Percentiles rank a stretch among this genome's conserved stretches.
These are phyloP conservation scores for Sebastes elongatus DNA, from an alignment of 2,797 vertebrate species.

Conservation along the genomic window DNA sequence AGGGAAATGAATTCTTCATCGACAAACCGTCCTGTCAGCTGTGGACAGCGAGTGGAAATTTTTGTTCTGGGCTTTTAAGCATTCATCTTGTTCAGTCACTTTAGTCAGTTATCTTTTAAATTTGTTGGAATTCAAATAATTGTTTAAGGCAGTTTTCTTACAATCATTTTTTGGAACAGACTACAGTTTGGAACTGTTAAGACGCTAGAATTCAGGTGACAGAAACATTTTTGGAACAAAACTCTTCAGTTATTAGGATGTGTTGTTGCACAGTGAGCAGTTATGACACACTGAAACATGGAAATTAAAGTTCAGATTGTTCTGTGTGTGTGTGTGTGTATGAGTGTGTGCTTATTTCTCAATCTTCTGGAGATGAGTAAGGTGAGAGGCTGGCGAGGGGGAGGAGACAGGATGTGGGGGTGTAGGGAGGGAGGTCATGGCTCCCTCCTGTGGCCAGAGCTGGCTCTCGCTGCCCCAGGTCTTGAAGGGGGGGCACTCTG, in stretches of 20 bases:
- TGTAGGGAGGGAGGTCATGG: slow-evolving; percentile 14
- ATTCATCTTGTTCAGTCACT: slow-evolving; percentile 7
- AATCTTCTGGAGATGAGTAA: slow-evolving; percentile 59
- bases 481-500: slow-evolving; percentile 45
- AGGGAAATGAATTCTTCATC: slow-evolving; percentile 19
- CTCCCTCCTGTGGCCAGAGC: slow-evolving; percentile 63
- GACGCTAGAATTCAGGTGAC: background rate
- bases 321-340: background rate
- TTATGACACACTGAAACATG: slow-evolving; percentile 18
- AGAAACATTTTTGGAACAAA: slow-evolving; percentile 40
- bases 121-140: slow-evolving; percentile 7
- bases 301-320: slow-evolving; percentile 52
- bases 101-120: slow-evolving; percentile 4
- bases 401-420: slow-evolving; percentile 22
- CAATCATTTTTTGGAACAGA: slow-evolving; percentile 9
- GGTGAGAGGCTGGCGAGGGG: slow-evolving; percentile 27
- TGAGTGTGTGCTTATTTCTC: slow-evolving; percentile 41
- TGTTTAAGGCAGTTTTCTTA: slow-evolving; percentile 17
- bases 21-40: background rate
- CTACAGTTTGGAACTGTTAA: background rate
- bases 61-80: slow-evolving; percentile 20
- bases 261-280: slow-evolving; percentile 8
- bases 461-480: slow-evolving; percentile 59
- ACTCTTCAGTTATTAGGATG: slow-evolving; percentile 14
- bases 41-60: background rate